A percentile compares a stretch with the other conserved stretches of the same genome.
Evolutionary conservation across 2,113 vertebrate species (phyloP).

Genomic region (Boleophthalmus pectinirostris): DNA sequence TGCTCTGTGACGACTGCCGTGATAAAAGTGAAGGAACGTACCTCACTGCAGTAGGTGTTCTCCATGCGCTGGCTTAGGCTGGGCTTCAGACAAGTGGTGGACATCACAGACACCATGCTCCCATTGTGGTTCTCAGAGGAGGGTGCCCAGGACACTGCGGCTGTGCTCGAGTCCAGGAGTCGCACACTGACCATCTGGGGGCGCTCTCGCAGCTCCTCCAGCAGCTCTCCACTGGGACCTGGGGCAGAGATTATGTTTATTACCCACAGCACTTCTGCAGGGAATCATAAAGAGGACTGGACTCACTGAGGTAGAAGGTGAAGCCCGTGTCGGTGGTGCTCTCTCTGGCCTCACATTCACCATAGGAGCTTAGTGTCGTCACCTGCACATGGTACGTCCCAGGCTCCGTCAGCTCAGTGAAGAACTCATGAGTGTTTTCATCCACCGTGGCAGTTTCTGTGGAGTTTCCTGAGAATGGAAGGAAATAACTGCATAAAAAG

Average conservation of each 20-base stretch:
- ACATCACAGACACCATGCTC: conserved; percentile 89
- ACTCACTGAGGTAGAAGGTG: conserved; percentile 93
- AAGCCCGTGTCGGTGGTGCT: conserved; percentile 82
- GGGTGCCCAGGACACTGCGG: conserved; percentile 84
- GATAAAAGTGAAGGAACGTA: conserved; percentile 35
- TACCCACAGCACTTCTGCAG: neutral
- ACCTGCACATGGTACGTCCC: conserved; percentile 87
- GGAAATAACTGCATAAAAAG: too few relatives aligned
- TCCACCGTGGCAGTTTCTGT: conserved; percentile 85
- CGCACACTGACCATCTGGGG: conserved; percentile 83
- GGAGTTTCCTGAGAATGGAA: conserved; percentile 79
- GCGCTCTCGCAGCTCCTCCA: conserved; percentile 87
- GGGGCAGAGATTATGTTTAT: neutral
- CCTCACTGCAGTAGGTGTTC: conserved; percentile 88
- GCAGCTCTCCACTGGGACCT: conserved; percentile 86
- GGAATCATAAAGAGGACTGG: neutral
- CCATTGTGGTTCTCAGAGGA: conserved; percentile 76
- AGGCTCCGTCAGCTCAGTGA: conserved; percentile 84
- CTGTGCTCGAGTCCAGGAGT: conserved; percentile 84
- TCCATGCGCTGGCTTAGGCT: conserved; percentile 91
- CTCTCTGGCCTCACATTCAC: conserved; percentile 86
- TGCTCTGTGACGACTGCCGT: neutral
- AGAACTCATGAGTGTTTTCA: conserved; percentile 89
- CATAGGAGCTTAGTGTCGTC: conserved; percentile 85
- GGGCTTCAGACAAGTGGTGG: conserved; percentile 89